Evolutionary conservation across 2,113 vertebrate genomes (phyloP), one percentile per base, ranked within the genome.

Genomic region (Pycnonotus jocosus): DNA sequence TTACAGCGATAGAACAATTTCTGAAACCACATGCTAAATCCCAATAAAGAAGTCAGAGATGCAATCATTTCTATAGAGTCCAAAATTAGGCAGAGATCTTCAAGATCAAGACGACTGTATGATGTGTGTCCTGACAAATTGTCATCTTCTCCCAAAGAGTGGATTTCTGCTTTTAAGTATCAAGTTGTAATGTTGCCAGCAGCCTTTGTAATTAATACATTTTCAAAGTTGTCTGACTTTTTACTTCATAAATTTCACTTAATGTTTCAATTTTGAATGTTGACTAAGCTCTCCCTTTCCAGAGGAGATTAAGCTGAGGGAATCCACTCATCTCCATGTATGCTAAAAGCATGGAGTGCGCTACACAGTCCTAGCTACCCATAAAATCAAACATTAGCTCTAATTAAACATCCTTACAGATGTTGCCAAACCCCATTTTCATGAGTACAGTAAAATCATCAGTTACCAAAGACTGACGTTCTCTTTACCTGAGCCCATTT

Each of bases 401-500:
- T 64, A 47, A 35, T 76, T 40, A 68, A 78, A 58, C 17, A 15
- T 44, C 51, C 13, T 68, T 70, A 30, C 33, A 61, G 37, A 12
- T 40, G 25, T 25, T 76, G 50, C 40, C 45, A 86, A 94, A 78
- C 18, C 13, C 13, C 16, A 3, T 65, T 72, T 73, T 28, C 25
- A 57, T 1, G 12, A 51, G 11, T 57, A 44, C 35, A 51, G 44
- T 37, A 71, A n/a, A 74, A 64, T 27, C 10, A 68, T 3, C 60
- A 48, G 4, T 69, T 82, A 61, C 3, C 42, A 78, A 86, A 74
- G 20, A 84, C 3, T 42, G 57, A 51, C 16, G 69, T 30, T 11
- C 1, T 62, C 54, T 71, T 92, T 92, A 99, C 99, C 99, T 99
- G 99, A 35, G 98, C 96, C 99, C 99, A 99, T 95, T 99, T 99